Evolutionary conservation across 2,888 invertebrate species (phyloP), one percentile per base, ranked within the genome.

Genomic region (Acleris emargana): DNA sequence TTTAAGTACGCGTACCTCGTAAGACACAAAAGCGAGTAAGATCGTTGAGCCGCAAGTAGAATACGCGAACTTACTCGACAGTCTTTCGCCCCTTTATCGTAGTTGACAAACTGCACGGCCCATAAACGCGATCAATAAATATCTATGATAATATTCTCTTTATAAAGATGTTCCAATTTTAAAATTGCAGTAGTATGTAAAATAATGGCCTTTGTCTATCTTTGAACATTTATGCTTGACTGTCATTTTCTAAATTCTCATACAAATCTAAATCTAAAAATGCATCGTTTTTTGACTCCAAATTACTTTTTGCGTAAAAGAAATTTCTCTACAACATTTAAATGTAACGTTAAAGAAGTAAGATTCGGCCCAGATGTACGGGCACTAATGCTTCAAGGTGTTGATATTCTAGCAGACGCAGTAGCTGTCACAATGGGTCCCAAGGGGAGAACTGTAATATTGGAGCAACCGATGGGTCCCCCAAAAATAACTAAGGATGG

Each of bases 401-500:
- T 99, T 20, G 99, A 99, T 89, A 95, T 99, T 59, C 93, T 99
- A 68, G 98, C 99, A 20, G 99, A 99, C 93, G 99, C 99, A 58
- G 99, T 99, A 18, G 99, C 99, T 18, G 98, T 99, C 28, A 99
- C 99, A 11, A 98, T 99, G 99, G 99, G 99, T 17, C 99, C 99
- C 58, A 99, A 99, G 79, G 99, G 99, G 16, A 96, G 99, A 64
- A 99, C 99, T 87, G 99, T 99, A 6, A 99, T 99, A 76, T 94
- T 99, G 75, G 99, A 99, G 89, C 99, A 99, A 88, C 96, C 97
- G 28, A 98, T 98, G 97, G 99, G 99, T 16, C 97, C 98, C 64
- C 99, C 99, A 7, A 99, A 99, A 93, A 99, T 99, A 78, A 99
- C 99, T n/a, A 99, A 99, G 92, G 99, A 99, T 87, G 99, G 99